phyloP scores from a whole-genome alignment of 2,113 vertebrate genomes.

The Sphyrna mokarran region DNA sequence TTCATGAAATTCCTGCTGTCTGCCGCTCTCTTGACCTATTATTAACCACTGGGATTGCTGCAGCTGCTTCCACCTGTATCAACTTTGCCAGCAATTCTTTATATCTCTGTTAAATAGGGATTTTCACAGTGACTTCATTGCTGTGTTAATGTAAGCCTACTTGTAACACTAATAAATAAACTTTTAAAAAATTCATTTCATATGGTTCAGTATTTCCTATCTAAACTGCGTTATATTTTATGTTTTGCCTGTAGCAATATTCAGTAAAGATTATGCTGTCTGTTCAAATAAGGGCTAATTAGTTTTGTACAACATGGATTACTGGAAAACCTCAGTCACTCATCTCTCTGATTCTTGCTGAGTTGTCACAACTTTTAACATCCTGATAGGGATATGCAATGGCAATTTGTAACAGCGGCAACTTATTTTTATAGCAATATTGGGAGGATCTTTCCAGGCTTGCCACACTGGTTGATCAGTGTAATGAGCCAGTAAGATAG shows the following conservation, averaged over 20 bases:
- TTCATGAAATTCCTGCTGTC: neutral
- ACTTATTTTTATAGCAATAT: no score
- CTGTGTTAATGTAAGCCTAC: no score
- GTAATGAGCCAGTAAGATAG: no score
- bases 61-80: neutral
- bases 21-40: neutral
- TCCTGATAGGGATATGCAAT: neutral
- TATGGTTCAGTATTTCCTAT: neutral
- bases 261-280: neutral
- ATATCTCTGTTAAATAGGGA: neutral
- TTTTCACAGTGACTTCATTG: neutral
- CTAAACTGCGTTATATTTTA: neutral
- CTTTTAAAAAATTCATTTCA: neutral
- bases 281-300: neutral
- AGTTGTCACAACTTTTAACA: neutral
- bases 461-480: no score
- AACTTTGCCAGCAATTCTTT: neutral
- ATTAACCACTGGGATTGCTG: neutral
- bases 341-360: neutral
- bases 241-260: neutral
- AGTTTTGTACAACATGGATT: no score
- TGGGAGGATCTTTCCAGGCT: no score
- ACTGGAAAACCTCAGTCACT: neutral
- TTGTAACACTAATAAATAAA: no score
- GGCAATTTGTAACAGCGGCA: neutral